Conservation (phyloP, 92 coral and sea anemone species). For the Zoanthus sociatus region DNA sequence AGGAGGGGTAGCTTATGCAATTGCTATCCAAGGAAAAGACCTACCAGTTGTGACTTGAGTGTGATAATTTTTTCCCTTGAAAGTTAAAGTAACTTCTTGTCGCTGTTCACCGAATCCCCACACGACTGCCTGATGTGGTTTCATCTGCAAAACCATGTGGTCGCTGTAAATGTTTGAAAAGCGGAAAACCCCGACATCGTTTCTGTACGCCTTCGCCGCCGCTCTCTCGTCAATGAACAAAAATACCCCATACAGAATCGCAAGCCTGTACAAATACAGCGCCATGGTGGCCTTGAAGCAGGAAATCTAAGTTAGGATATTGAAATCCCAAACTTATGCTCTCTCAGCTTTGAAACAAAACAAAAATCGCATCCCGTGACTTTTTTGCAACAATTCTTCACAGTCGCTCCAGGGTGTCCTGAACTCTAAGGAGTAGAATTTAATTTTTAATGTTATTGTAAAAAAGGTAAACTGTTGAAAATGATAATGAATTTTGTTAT, state of each 20-base stretch:
- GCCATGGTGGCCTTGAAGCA: not conserved
- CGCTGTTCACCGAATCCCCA: conserved; percentile 98
- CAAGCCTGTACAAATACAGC: no score
- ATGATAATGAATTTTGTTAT: no score
- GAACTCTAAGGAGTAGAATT: no score
- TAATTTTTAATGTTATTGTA: no score
- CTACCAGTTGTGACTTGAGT: conserved; percentile 64
- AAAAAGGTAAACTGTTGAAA: no score
- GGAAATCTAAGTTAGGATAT: not conserved
- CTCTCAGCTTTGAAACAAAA: no score
- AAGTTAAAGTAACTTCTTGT: conserved; percentile 67
- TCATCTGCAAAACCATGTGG: conserved; percentile 94
- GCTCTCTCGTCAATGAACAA: conserved; percentile 11
- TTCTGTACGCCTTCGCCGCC: not conserved
- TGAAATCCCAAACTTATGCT: no score
- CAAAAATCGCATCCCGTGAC: no score
- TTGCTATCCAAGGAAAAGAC: not conserved
- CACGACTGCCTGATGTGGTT: conserved; percentile 79
- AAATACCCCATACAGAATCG: not conserved
- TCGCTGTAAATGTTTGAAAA: conserved; percentile 93
- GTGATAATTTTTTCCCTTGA: conserved; percentile 57
- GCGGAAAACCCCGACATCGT: conserved; percentile 63
- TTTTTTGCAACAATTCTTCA: no score
- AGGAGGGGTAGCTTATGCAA: no score
- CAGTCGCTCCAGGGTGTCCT: no score